Base-by-base conservation (phyloP, 1,140 invertebrate species). In the Apis laboriosa region DNA sequence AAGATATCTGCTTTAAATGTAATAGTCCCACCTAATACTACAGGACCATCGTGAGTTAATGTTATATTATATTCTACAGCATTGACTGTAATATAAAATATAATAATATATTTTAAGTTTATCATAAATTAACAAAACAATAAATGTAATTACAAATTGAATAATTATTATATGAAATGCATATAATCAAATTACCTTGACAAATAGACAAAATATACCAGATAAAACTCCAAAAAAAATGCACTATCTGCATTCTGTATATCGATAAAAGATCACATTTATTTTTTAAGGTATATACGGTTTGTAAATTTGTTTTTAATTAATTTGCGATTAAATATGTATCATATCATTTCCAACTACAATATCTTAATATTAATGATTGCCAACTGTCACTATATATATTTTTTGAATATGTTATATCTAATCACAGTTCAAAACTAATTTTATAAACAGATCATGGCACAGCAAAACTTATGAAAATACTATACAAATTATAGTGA, bases 11-110 rank as follows among this genome's bases (percentile, higher is more conserved):
- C 96, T 88, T 91, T 95, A 89, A 97, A 96, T 71, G 95, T 95
- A 61, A 97, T 95, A 80, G 94, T 95, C 15, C 95, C 96, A 56
- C 96, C 96, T 68, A 95, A 90, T n/a, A 97, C 95, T 49, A 95
- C 95, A 82, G 96, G 96, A 28, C 95, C 96, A 94, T 96, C 93
- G 68, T 95, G 94, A 2, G 90, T 90, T 58, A 96, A 84, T 83
- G 85, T 90, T 34, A 95, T 90, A 83, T 91, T 86, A 77, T 78
- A 86, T 11, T 82, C 83, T 21, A 68, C 84, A 51, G 80, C 83
- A 66, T 84, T 67, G 81, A 89, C 92, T 93, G 91, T 71, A 80
- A 77, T 17, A 63, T 3, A n/a, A 19, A 72, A 28, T 5, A 9
- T 34, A 12, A 58, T 73, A 56, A 56, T 12, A 74, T 58, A 3